These are phyloP conservation scores for Progne subis DNA, from an alignment of 2,113 vertebrate species.

Conservation along the genomic window DNA sequence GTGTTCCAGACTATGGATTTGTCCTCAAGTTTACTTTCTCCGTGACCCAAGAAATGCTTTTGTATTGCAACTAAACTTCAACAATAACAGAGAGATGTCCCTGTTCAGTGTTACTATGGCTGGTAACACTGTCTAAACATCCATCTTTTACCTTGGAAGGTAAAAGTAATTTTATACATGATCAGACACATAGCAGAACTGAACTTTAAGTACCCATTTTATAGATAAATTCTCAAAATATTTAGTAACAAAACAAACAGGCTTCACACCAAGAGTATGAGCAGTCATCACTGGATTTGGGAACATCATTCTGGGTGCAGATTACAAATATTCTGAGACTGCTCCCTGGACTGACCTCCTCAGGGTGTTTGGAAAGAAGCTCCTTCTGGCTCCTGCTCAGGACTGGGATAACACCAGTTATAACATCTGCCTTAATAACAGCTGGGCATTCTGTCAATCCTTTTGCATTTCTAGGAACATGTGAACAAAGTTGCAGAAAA, in stretches of 20 bases:
- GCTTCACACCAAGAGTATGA: not conserved
- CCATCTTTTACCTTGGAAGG: not conserved
- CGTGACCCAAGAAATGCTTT: not conserved
- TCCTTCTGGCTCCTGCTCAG: not conserved
- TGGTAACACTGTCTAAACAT: not conserved
- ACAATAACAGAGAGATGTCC: not conserved
- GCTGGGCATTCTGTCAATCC: not conserved
- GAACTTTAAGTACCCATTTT: not conserved
- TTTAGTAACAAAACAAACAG: not conserved
- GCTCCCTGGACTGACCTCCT: not conserved
- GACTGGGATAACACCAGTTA: not conserved
- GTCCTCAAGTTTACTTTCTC: not conserved
- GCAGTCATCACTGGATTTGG: not conserved
- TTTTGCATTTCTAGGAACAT: not conserved
- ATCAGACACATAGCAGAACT: not conserved
- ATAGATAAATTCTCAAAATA: not conserved
- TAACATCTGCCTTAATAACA: not conserved
- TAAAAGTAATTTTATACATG: not conserved
- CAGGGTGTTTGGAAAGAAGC: not conserved
- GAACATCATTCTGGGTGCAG: not conserved
- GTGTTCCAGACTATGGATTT: not conserved
- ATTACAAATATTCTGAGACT: not conserved
- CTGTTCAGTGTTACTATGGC: not conserved
- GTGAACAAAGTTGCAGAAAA: not conserved
- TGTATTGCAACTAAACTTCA: not conserved